Evolutionary conservation across 2,113 vertebrate genomes (phyloP).

Genomic region (Isurus oxyrinchus): DNA sequence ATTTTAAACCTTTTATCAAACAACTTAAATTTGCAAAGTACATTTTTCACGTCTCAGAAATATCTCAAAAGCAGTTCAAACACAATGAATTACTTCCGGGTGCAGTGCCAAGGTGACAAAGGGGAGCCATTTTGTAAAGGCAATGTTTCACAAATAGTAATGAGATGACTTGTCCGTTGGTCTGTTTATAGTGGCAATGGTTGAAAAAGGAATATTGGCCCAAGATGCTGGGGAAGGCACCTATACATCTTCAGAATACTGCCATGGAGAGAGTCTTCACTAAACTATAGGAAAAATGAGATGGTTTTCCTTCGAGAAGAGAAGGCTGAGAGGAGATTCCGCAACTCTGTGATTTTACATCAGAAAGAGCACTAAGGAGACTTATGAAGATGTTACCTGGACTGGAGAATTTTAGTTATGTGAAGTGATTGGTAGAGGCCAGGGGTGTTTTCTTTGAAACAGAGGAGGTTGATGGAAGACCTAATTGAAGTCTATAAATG

Average conservation of each 20-base stretch:
- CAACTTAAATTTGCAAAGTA: background rate
- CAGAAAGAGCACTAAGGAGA: background rate
- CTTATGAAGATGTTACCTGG: background rate
- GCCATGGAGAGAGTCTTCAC: background rate
- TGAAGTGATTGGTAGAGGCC: background rate
- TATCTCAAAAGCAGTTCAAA: background rate
- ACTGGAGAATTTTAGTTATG: background rate
- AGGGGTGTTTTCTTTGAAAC: background rate
- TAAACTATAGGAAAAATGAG: too few species aligned
- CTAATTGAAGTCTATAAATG: too few species aligned
- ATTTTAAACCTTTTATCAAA: background rate
- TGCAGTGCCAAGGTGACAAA: background rate
- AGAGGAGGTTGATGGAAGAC: background rate
- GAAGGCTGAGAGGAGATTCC: too few species aligned
- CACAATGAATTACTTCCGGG: background rate
- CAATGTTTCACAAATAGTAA: background rate
- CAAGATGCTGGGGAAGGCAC: background rate
- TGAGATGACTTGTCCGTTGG: background rate
- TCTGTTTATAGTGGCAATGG: background rate
- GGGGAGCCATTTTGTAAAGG: background rate
- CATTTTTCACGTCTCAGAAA: background rate
- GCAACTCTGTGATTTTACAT: too few species aligned
- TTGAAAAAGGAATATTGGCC: background rate
- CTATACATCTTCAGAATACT: background rate
- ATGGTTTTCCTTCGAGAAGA: too few species aligned